Base-by-base conservation (phyloP, 53 echinoderm and acorn worm species). In the Temnopleurus reevesii region DNA sequence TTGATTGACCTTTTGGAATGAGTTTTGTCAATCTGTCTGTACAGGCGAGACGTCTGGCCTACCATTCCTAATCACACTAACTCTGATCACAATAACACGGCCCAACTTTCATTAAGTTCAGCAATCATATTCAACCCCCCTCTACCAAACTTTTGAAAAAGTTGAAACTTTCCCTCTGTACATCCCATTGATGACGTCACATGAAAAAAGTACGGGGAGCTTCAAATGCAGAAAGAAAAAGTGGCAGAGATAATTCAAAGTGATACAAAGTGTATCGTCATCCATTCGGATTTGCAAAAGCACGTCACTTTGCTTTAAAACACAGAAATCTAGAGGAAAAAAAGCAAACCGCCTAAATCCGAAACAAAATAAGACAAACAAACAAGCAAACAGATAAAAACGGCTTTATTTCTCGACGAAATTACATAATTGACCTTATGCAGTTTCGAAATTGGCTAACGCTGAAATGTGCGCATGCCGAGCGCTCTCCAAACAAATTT, bases 21-120 rank as follows among this genome's bases (percentile, higher is more conserved):
- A 79, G 79, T 79, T 79, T 79, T 79, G 79, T 79, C 79, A 49
- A 79, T 46, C 79, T 49, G 79, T 79, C 79, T 79, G 27, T 79
- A 28, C 46, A 47, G n/a, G 13, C 15, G 79, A 79, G 79, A 79
- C 79, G 79, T 79, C 79, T 79, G 15, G 79, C 79, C 79, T 79
- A 79, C 46, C 79, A 49, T 26, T 27, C 13, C 30, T 47, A 27
- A 79, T 79, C 47, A 79, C 41, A 38, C 36, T 17, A 64, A 27
- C 49, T 17, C 30, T 79, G 79, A 79, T 79, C 79, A 49, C 79
- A 79, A 79, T 79, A 79, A 79, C 79, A 79, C 49, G 5, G 79
- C 46, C 79, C 79, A 49, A 49, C 4, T 79, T 79, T 79, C 26
- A 79, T 79, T 79, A 79, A 79, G 46, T 79, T 79, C 79, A 79